Evolutionary conservation across 2,888 invertebrate genomes (phyloP).

Genomic region (Eremobia ochroleuca): DNA sequence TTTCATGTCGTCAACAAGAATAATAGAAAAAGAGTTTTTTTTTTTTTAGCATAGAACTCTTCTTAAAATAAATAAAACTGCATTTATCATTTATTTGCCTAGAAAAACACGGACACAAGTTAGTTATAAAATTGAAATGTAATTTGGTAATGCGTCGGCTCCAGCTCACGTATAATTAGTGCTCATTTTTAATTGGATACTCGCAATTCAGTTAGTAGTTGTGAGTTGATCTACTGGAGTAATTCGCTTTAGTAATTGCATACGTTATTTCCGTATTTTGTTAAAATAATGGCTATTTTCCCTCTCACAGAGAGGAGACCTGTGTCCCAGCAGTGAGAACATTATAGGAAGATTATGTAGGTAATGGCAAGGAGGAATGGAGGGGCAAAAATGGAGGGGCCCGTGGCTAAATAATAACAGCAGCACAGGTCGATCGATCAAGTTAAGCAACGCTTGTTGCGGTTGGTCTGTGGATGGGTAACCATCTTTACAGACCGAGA

Average conservation of each 20-base stretch:
- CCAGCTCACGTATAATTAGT: conserved; percentile 43
- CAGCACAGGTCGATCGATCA: no score
- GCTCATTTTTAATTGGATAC: conserved; percentile 56
- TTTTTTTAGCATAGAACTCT: not conserved
- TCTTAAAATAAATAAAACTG: not conserved
- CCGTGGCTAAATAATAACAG: no score
- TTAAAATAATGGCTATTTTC: conserved; percentile 3
- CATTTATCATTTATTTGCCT: not conserved
- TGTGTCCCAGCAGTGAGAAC: not conserved
- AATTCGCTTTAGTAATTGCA: conserved; percentile 56
- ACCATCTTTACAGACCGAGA: no score
- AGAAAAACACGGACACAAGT: conserved; percentile 15
- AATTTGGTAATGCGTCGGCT: conserved; percentile 56
- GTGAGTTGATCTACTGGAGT: conserved; percentile 48
- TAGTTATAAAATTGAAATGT: conserved; percentile 53
- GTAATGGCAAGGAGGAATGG: no score
- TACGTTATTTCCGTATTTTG: conserved; percentile 21
- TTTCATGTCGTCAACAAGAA: not conserved
- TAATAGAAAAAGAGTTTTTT: not conserved
- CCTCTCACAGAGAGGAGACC: not conserved
- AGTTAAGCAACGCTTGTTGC: no score
- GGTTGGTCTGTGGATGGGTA: no score
- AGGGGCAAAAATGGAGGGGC: no score
- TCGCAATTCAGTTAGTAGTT: conserved; percentile 52
- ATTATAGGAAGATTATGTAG: not conserved